A percentile compares a stretch with the other conserved stretches of the same genome.
Conservation (phyloP, 2,888 invertebrate species). For the Trachelus stipa region DNA sequence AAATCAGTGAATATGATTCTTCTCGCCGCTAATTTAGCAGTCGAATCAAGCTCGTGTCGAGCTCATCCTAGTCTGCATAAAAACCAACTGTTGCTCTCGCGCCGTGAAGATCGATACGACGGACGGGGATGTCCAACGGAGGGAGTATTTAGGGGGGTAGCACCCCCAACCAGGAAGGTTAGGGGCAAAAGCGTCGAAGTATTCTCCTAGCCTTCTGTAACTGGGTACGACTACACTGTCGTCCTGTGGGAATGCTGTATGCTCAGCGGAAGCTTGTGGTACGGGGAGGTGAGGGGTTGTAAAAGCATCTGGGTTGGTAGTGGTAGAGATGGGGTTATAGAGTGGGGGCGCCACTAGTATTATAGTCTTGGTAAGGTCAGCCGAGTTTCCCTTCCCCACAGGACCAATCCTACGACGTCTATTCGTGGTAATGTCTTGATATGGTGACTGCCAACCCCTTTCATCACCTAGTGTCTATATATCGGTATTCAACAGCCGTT, state of each 20-base stretch:
- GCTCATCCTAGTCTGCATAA: conserved; percentile 52
- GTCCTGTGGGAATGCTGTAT: not conserved
- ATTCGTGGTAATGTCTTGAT: conserved; percentile 4
- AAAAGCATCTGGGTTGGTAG: not conserved
- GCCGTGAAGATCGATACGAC: conserved; percentile 42
- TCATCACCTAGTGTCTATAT: not conserved
- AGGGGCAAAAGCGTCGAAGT: not conserved
- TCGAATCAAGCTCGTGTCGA: conserved; percentile 38
- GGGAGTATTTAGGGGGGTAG: not conserved
- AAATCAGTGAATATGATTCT: not conserved
- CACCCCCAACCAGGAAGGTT: not conserved
- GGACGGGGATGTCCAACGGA: conserved; percentile 23
- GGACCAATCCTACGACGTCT: conserved; percentile 8
- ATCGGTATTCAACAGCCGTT: not conserved
- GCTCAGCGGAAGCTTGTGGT: not conserved
- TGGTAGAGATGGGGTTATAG: not conserved
- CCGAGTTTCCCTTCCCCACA: not conserved
- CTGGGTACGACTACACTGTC: not conserved
- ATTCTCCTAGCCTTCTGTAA: not conserved
- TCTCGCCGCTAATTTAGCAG: not conserved
- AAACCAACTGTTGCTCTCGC: conserved; percentile 57
- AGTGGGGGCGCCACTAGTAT: not conserved
- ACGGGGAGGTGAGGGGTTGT: not conserved
- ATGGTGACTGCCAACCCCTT: not conserved
- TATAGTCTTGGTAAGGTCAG: not conserved